Conservation (phyloP, 2,113 vertebrate genomes). For the Myotis brandtii region DNA sequence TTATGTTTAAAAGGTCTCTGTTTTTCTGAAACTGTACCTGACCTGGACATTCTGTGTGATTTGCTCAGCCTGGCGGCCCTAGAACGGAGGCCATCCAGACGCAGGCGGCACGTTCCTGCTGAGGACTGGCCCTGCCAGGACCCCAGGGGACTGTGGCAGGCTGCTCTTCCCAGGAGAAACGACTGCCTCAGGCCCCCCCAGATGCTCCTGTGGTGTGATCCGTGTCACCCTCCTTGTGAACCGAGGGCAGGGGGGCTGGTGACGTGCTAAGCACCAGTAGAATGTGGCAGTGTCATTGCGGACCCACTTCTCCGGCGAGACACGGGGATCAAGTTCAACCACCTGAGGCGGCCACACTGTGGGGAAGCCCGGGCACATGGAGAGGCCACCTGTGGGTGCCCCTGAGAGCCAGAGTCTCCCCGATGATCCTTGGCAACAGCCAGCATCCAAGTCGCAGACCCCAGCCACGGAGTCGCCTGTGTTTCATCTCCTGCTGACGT, state of each 20-base stretch:
- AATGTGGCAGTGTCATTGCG: accelerated
- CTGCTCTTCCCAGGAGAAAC: background rate
- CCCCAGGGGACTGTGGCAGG: no score
- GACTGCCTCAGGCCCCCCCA: accelerated
- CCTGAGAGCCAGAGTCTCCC: background rate
- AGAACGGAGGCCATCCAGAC: background rate
- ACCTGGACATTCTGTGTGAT: background rate
- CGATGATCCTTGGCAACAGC: accelerated
- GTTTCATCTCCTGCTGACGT: no score
- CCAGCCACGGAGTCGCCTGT: background rate
- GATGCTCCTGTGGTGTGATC: no score
- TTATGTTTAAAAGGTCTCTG: background rate
- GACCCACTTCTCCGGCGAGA: no score
- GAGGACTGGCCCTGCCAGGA: accelerated
- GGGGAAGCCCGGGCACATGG: background rate
- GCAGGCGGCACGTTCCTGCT: background rate
- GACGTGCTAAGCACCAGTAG: no score
- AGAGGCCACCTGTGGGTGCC: background rate
- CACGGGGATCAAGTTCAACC: accelerated
- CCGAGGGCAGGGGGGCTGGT: accelerated
- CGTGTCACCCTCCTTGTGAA: background rate
- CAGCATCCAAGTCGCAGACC: background rate
- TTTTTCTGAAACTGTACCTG: background rate
- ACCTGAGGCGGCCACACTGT: accelerated
- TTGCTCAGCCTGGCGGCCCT: no score